Percentiles rank a stretch among this genome's conserved stretches.
phyloP scores from a whole-genome alignment of 2,888 invertebrate species.

The Leptopilina syphax region DNA sequence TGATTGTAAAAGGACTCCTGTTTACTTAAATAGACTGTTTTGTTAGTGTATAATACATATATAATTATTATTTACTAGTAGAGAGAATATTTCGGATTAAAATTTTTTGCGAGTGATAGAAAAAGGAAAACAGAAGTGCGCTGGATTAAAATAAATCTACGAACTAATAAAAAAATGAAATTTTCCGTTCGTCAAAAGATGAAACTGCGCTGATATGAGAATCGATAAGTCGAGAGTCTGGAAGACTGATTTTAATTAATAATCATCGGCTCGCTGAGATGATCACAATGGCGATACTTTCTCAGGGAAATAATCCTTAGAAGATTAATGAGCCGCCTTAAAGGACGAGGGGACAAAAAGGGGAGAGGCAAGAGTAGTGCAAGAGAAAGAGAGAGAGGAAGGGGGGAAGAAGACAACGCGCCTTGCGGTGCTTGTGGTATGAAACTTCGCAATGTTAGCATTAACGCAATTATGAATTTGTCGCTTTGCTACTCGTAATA shows the following conservation, averaged over 20 bases:
- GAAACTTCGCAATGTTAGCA: constrained; percentile 69
- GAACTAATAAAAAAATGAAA: too few relatives aligned
- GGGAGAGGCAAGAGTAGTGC: too few relatives aligned
- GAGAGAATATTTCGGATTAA: too few relatives aligned
- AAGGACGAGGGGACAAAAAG: constrained; percentile 44
- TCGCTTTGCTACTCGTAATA: constrained; percentile 75
- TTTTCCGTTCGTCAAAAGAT: neutral
- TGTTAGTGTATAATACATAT: too few relatives aligned
- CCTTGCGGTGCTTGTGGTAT: constrained; percentile 71
- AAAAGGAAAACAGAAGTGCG: too few relatives aligned
- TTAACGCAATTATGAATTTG: constrained; percentile 76
- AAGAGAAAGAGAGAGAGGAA: constrained; percentile 40
- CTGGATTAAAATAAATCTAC: too few relatives aligned
- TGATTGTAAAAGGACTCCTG: too few relatives aligned
- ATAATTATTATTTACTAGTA: too few relatives aligned
- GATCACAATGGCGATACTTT: constrained; percentile 67
- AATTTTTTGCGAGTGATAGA: too few relatives aligned
- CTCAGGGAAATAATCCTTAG: constrained; percentile 67
- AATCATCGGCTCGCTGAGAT: constrained; percentile 64
- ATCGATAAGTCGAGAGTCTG: constrained; percentile 59
- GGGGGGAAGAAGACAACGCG: constrained; percentile 66
- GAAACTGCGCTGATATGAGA: constrained; percentile 38
- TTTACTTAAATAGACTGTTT: too few relatives aligned
- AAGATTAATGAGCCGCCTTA: constrained; percentile 72
- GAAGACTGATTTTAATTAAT: constrained; percentile 67